Percentiles rank a stretch among this genome's conserved stretches.
Evolutionary conservation across 1,140 invertebrate species (phyloP).

Genomic region (Brachionus rotundiformis): DNA sequence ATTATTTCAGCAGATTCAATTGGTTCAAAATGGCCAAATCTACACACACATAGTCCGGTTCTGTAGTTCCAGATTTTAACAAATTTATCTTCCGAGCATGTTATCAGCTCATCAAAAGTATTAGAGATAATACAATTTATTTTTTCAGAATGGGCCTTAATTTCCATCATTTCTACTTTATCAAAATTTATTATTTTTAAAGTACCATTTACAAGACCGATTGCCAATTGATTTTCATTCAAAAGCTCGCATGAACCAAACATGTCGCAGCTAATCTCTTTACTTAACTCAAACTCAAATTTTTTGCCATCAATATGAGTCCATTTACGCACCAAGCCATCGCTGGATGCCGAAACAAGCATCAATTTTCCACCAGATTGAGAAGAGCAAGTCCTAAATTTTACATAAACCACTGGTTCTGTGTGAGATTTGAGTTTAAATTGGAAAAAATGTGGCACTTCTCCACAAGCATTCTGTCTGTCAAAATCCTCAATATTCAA

Average conservation of each 20-base stretch:
- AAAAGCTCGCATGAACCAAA: background rate
- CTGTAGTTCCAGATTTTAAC: background rate
- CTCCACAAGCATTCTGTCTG: background rate
- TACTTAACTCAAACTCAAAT: background rate
- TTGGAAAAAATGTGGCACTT: background rate
- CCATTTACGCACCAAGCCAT: constrained; percentile 17
- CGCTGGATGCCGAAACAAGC: background rate
- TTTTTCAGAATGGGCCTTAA: background rate
- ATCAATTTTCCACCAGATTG: background rate
- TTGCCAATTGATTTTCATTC: background rate
- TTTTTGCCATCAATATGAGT: background rate
- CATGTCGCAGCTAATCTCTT: background rate
- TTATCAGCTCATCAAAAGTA: background rate
- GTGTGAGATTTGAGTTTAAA: background rate
- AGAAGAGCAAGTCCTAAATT: background rate
- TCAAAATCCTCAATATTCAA: background rate
- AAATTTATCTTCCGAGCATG: background rate
- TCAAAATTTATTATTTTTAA: constrained; percentile 15
- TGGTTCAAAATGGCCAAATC: background rate
- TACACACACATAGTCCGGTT: background rate
- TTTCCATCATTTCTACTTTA: background rate
- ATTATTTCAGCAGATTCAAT: background rate
- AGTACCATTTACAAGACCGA: background rate
- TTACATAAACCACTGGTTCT: background rate
- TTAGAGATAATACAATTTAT: background rate